These are phyloP conservation scores for Unio delphinus DNA, from an alignment of 2,888 invertebrate genomes.

Conservation along the genomic window DNA sequence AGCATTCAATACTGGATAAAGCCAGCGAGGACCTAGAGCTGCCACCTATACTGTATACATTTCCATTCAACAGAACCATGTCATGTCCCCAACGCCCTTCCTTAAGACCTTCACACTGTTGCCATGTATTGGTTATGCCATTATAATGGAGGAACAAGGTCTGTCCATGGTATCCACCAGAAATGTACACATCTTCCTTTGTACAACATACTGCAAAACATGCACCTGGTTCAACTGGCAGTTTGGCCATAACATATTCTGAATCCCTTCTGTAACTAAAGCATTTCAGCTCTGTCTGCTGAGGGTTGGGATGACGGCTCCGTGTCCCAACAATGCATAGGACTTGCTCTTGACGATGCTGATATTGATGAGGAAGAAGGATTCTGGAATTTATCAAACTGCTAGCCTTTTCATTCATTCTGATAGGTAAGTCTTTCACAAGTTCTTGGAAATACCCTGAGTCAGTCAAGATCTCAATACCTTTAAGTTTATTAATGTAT, in stretches of 20 bases:
- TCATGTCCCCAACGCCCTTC: conserved; percentile 45
- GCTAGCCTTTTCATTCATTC: not conserved
- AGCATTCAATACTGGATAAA: conserved; percentile 40
- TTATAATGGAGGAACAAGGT: conserved; percentile 35
- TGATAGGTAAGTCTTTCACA: conserved; percentile 5
- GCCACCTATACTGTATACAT: conserved; percentile 38
- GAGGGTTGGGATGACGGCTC: conserved; percentile 42
- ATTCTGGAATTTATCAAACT: not conserved
- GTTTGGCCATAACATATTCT: conserved; percentile 32
- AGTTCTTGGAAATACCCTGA: conserved; percentile 10
- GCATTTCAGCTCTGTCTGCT: conserved; percentile 44
- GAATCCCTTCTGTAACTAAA: conserved; percentile 41
- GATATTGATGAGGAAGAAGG: conserved; percentile 16
- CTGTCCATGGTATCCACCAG: conserved; percentile 42
- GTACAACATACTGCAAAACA: conserved; percentile 45
- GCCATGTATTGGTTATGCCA: conserved; percentile 35
- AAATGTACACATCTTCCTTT: conserved; percentile 36
- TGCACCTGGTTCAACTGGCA: conserved; percentile 45
- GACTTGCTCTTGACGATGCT: conserved; percentile 41
- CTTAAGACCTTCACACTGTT: conserved; percentile 32
- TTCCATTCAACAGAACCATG: conserved; percentile 29
- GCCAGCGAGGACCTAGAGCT: conserved; percentile 36
- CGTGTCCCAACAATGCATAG: conserved; percentile 44
- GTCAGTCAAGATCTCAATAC: conserved; percentile 14
- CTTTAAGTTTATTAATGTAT: conserved; percentile 30